Evolutionary conservation across 2,113 vertebrate species (phyloP).

Genomic region (Nothocercus julius): DNA sequence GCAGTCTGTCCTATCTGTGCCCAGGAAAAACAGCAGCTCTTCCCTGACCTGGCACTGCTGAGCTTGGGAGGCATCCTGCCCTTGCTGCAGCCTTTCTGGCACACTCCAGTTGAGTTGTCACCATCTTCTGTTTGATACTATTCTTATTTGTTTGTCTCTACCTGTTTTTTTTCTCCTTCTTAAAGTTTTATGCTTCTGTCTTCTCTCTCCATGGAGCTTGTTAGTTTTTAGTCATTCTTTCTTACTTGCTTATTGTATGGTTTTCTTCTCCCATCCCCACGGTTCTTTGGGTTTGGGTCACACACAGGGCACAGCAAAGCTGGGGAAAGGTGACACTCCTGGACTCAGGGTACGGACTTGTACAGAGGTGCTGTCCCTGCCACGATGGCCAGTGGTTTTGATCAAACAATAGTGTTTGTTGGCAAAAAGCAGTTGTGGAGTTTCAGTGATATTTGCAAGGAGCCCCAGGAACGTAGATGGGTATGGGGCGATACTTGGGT

Average conservation of each 20-base stretch:
- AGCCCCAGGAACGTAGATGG: neutral
- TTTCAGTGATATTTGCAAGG: neutral
- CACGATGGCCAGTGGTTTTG: neutral
- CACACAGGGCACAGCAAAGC: neutral
- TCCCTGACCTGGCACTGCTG: neutral
- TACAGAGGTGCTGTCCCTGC: neutral
- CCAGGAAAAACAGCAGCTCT: neutral
- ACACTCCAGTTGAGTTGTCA: neutral
- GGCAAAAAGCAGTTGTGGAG: neutral
- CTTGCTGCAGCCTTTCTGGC: neutral
- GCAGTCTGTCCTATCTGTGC: neutral
- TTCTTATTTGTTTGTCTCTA: neutral
- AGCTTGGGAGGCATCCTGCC: neutral
- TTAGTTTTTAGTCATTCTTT: neutral
- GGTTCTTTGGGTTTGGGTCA: neutral
- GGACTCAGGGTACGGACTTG: neutral
- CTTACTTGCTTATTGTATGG: neutral
- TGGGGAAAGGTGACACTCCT: neutral
- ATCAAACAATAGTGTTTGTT: neutral
- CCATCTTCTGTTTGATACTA: fast-evolving
- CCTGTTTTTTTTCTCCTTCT: neutral
- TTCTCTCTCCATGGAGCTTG: neutral
- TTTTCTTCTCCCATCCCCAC: neutral
- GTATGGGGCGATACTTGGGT: neutral
- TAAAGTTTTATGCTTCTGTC: neutral